Evolutionary conservation across 1,140 invertebrate genomes (phyloP), one percentile per base, ranked within the genome.

Genomic region (Pseudomyrmex flavicornis): DNA sequence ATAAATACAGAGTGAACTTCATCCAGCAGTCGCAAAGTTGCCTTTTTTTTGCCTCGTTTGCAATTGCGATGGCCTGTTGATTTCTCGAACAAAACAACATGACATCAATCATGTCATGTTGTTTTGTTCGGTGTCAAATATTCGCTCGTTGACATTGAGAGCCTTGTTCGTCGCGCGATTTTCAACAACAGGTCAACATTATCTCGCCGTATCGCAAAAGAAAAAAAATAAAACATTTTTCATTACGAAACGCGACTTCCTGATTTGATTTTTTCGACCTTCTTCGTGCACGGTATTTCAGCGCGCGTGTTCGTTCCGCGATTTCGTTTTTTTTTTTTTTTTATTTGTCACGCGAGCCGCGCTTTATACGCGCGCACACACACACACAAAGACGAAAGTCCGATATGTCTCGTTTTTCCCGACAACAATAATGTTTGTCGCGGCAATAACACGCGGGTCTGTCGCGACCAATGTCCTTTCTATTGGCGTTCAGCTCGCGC

Each of bases 381-480:
- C 12, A 56, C 50, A 15, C 48, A 20, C n/a, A 77, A 77, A 68
- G 63, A 68, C n/a, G 17, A 77, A 56, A 77, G 62, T 77, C 26
- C 59, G 12, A 35, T 35, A 44, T 1, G 7, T 50, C 12, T 20
- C 7, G 48, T 61, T 61, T 13, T 22, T 17, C 17, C 52, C 46
- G 50, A 10, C 46, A 20, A n/a, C 35, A 76, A 35, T 44, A 12
- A 56, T 1, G 13, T 77, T 2, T 12, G 44, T 68, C 22, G 17
- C 35, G 17, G 9, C 13, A 68, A 46, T 56, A 56, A 68, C 2
- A n/a, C 35, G 35, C 35, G 0, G 4, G 35, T 20, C 17, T 1
- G n/a, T 26, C 44, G 9, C 74, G 17, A 77, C 20, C 75, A 26
- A 17, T 17, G 9, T 44, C 13, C 22, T 56, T 68, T 9, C 12